Percentiles rank a stretch among this genome's conserved stretches.
Evolutionary conservation across 2,797 vertebrate genomes (phyloP).

Genomic region (Balearica regulorum): DNA sequence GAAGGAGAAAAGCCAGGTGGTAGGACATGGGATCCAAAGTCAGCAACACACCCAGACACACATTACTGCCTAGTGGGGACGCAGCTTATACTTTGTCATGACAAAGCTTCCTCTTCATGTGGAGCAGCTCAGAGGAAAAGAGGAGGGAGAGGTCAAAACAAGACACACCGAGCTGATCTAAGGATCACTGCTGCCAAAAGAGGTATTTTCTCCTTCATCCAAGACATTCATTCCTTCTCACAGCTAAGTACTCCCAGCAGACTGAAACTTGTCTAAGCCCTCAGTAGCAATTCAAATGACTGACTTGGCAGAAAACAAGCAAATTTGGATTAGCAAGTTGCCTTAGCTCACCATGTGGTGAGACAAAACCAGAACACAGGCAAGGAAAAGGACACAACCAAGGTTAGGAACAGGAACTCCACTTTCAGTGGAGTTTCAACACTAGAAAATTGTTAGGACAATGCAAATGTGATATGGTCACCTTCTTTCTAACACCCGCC

Average conservation of each 20-base stretch:
- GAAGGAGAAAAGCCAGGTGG: not conserved
- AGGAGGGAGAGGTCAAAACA: not conserved
- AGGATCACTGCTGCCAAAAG: not conserved
- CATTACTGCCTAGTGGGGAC: not conserved
- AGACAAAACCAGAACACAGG: not conserved
- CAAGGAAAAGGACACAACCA: not conserved
- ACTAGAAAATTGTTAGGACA: not conserved
- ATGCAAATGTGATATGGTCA: not conserved
- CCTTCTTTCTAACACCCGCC: fast-evolving
- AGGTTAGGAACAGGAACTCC: not conserved
- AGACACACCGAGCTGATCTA: not conserved
- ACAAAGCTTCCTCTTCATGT: not conserved
- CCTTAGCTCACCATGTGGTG: not conserved
- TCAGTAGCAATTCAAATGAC: not conserved
- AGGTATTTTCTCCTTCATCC: not conserved
- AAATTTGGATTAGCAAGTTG: not conserved
- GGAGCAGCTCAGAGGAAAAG: not conserved
- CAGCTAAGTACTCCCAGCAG: not conserved
- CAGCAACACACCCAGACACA: not conserved
- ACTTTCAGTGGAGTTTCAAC: not conserved
- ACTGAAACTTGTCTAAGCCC: not conserved
- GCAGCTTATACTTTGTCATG: not conserved
- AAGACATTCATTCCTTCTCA: not conserved
- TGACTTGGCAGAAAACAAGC: not conserved
- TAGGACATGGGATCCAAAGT: fast-evolving